These are phyloP conservation scores for Crypturellus tataupa DNA, from an alignment of 2,797 vertebrate genomes.

Conservation along the genomic window DNA sequence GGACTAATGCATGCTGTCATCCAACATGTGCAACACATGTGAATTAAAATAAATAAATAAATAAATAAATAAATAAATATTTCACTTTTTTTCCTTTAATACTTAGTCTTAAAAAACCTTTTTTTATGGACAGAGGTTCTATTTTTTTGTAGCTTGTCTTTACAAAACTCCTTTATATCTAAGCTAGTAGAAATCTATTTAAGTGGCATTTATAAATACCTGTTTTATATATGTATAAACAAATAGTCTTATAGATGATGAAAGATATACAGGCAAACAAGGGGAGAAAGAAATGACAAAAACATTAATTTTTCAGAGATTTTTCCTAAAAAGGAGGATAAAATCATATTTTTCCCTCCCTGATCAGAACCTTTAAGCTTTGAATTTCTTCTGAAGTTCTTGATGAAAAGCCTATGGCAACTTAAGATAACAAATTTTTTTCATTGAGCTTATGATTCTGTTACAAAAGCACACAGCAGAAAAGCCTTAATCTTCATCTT, in stretches of 20 bases:
- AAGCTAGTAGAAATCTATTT: background rate
- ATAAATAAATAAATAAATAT: background rate
- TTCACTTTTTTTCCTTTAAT: background rate
- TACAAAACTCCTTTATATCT: background rate
- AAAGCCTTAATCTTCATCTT: background rate
- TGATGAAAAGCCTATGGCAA: background rate
- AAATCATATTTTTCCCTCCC: background rate
- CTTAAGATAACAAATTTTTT: background rate
- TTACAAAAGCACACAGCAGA: background rate
- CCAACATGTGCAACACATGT: too few relatives aligned
- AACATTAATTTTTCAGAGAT: background rate
- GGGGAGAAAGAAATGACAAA: background rate
- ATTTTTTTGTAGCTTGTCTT: background rate
- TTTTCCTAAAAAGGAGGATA: background rate
- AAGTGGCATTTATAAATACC: background rate
- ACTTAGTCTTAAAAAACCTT: background rate
- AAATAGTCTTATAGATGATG: background rate
- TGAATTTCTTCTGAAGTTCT: background rate
- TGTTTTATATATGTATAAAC: background rate
- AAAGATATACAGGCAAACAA: background rate
- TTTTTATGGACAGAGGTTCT: background rate
- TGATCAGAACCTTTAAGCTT: background rate
- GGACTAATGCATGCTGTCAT: background rate
- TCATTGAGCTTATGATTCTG: background rate
- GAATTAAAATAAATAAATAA: too few relatives aligned